Evolutionary conservation across 1,140 invertebrate genomes (phyloP), one percentile per base, ranked within the genome.

Genomic region (Zeugodacus cucurbitae): DNA sequence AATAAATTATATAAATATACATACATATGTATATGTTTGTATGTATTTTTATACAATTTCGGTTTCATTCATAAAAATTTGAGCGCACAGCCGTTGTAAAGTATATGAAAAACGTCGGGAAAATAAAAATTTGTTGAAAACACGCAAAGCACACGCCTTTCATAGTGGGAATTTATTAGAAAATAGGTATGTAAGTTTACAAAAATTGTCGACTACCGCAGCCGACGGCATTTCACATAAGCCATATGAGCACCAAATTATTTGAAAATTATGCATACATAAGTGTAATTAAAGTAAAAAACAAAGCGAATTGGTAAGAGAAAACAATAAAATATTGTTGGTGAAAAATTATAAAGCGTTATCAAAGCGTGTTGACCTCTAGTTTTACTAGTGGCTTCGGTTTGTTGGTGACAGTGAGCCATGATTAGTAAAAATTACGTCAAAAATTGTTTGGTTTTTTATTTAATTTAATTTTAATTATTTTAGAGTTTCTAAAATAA

Each of bases 311-410:
- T 32, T 74, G 3, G 32, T n/a, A 48, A 82, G 17, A 10, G 41
- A 29, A 48, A 44, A 48, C n/a, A 29, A 82, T 48, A 54, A 70
- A 41, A 44, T 41, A 78, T 48, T 82, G 74, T 34, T 37, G 6
- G 74, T 82, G 74, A 82, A 82, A 82, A 82, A 82, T 82, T 41
- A 48, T 34, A n/a, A 82, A 82, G 34, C 4, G 48, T 82, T 54
- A 82, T 37, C 74, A 10, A 34, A 48, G 37, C 74, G 10, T 48
- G 44, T 82, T 82, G 74, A 82, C 74, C 74, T 82, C 44, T 82
- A 20, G 48, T 82, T 82, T 26, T 48, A 26, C 44, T 26, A 29
- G 26, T 8, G 32, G 17, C 37, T 74, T 10, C 3, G 48, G 37
- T 54, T 54, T 54, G 48, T 54, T 54, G 8, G 37, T 1, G 44